Base-by-base conservation (phyloP, 1,140 invertebrate genomes). In the Branchinecta lindahli region DNA sequence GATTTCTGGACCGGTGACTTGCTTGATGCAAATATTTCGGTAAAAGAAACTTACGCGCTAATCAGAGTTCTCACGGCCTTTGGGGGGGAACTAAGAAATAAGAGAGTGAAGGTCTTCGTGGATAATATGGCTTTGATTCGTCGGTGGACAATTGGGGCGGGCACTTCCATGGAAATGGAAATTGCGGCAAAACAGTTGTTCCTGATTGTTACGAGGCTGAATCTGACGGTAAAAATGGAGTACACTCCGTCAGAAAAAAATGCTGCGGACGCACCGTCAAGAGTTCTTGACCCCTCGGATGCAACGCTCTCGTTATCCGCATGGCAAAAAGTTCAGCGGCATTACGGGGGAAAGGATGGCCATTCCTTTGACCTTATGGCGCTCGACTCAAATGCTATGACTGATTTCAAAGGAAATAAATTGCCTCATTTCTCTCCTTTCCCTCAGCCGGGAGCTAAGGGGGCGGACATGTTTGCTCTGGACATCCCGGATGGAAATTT, bases 281-380 rank as follows among this genome's bases (percentile, higher is more conserved):
- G n/a, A n/a, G n/a, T 9, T 9, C 9, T 52, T 52, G 47, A n/a
- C n/a, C 9, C n/a, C n/a, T 52, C 47, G n/a, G 47, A 52, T n/a
- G 9, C 9, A 52, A 52, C 47, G 47, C 47, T 52, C 9, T 52
- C 9, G n/a, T n/a, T 9, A 52, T 9, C 9, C n/a, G n/a, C 9
- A 9, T 52, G n/a, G n/a, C n/a, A 52, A 52, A 52, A 52, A 52
- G n/a, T 9, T 52, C 47, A 52, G n/a, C n/a, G n/a, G 9, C n/a
- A 9, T 52, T 52, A 52, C n/a, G 47, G 47, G n/a, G 47, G 47
- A n/a, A 9, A 52, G 9, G 9, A 9, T 9, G 47, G 47, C n/a
- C 47, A 52, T 52, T 9, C 47, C 47, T 52, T 52, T 52, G 47
- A 52, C 47, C 47, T 52, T 52, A 52, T 52, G 47, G n/a, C n/a